Conservation (phyloP, 2,797 vertebrate genomes). For the Clarias fuscus region DNA sequence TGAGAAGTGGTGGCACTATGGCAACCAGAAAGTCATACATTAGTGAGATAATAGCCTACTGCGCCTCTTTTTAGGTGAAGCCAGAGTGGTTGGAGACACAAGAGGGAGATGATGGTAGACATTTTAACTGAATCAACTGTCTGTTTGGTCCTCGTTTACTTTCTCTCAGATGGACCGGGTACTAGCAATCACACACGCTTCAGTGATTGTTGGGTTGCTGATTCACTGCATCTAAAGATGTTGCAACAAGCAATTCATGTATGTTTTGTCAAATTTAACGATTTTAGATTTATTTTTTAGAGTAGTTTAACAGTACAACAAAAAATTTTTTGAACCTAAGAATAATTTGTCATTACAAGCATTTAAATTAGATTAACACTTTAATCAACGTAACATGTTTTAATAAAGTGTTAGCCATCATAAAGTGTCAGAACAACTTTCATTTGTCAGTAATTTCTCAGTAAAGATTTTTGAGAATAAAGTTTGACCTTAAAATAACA, state of each 20-base stretch:
- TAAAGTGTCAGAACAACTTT: neutral
- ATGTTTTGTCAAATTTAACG: neutral
- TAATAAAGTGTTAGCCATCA: neutral
- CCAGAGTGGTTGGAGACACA: constrained; percentile 36
- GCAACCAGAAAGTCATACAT: constrained; percentile 51
- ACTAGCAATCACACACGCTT: constrained; percentile 6
- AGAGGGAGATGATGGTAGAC: constrained; percentile 6
- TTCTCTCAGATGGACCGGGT: constrained; percentile 21
- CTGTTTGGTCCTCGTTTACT: constrained; percentile 15
- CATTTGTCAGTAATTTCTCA: neutral
- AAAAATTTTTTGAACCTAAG: neutral
- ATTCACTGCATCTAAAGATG: neutral
- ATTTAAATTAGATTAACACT: neutral
- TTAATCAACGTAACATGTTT: neutral
- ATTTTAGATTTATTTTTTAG: neutral
- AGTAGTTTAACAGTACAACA: neutral
- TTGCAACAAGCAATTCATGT: neutral
- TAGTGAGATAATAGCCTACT: constrained; percentile 52
- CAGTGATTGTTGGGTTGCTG: constrained; percentile 19
- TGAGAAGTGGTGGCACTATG: constrained; percentile 52
- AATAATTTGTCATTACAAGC: neutral
- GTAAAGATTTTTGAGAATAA: no score
- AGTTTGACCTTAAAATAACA: no score
- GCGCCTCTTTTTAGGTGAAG: constrained; percentile 31
- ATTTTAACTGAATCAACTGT: constrained; percentile 19